Base-by-base conservation (phyloP, 2,888 invertebrate genomes). In the Himalopsyche tibetana region DNA sequence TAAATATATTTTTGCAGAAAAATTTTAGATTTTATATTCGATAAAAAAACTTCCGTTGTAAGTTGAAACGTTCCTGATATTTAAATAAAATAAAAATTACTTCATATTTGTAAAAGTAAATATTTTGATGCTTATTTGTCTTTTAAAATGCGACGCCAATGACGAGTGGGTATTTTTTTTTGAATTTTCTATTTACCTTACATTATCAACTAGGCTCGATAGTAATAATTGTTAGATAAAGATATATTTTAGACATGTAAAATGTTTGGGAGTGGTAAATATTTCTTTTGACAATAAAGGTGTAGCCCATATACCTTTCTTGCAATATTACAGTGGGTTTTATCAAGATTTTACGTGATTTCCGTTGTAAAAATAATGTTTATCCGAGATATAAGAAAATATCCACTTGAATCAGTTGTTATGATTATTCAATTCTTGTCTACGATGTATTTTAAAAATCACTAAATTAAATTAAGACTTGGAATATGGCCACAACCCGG, bases 241-340 rank as follows among this genome's bases (percentile, higher is more conserved):
- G 28, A 5, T 38, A 38, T 38, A 36, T 38, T 36, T 12, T 12
- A 51, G 19, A 74, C 74, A 74, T 36, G 74, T 74, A 74, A 74
- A 74, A 36, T 36, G 36, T 38, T 74, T 36, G 38, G 74, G 74
- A 28, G 74, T 38, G 74, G 74, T 38, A 38, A 15, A 12, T 11
- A 74, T 36, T 74, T 36, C 28, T 3, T 74, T 36, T 74, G 74
- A 4, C 74, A 74, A 74, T 74, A 74, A 74, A 74, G 74, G 74
- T 15, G 36, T 74, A 12, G 11, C 36, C 38, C 38, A 28, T 38
- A 74, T 28, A 74, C 36, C 15, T 15, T 74, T 15, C 74, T 3
- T 74, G 12, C 36, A 74, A 36, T 38, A 12, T 36, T 28, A 36
- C 15, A 9, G 12, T 74, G 15, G 3, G 8, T 74, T 38, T 36